phyloP scores from a whole-genome alignment of 2,888 invertebrate genomes.

The Drosophila neutralis region DNA sequence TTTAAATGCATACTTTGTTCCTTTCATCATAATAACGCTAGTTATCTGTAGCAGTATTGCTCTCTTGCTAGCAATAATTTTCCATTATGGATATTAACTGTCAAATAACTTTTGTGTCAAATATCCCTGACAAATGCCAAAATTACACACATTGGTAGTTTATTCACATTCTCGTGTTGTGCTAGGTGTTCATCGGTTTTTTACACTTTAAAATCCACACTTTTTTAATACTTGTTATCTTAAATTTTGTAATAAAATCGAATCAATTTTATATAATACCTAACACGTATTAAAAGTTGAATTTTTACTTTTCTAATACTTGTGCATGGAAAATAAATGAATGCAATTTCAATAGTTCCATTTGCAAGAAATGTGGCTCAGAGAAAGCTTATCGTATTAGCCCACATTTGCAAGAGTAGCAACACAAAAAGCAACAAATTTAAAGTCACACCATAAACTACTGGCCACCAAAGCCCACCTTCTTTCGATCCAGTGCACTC shows the following conservation, averaged over 20 bases:
- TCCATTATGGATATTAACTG: background rate
- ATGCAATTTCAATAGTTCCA: conserved; percentile 17
- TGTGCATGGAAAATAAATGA: conserved; percentile 4
- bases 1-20: background rate
- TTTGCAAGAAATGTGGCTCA: conserved; percentile 19
- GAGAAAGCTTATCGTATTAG: conserved; percentile 54
- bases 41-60: background rate
- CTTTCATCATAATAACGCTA: background rate
- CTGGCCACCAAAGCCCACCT: conserved; percentile 14
- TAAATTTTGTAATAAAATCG: background rate
- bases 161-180: background rate
- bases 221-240: background rate
- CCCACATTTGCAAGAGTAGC: conserved; percentile 33
- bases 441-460: conserved; percentile 51
- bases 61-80: background rate
- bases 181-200: background rate
- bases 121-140: background rate
- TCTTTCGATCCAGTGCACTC: background rate
- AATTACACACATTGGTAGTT: background rate
- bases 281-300: background rate
- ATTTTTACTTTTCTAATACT: background rate
- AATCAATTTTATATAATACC: background rate
- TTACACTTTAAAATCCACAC: background rate
- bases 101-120: background rate
- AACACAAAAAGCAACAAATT: conserved; percentile 38